These are phyloP conservation scores for Hesperia comma DNA, from an alignment of 2,888 invertebrate species.

Conservation along the genomic window DNA sequence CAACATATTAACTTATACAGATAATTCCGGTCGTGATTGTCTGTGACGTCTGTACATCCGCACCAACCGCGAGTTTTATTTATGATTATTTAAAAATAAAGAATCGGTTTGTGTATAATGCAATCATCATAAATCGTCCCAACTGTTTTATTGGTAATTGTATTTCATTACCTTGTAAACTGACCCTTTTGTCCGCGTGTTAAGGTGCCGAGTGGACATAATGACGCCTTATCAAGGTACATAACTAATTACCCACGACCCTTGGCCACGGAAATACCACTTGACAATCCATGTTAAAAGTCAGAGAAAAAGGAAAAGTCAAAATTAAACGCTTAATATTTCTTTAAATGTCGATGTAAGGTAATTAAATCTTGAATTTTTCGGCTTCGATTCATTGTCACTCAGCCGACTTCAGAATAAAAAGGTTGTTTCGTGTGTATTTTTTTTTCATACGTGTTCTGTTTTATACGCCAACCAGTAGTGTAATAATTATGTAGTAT, in stretches of 20 bases:
- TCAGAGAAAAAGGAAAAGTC: constrained; percentile 36
- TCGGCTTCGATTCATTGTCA: neutral
- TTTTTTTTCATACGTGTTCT: neutral
- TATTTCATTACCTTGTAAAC: constrained; percentile 10
- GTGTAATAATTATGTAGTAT: too few relatives aligned
- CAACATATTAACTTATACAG: too few relatives aligned
- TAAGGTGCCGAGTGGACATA: neutral
- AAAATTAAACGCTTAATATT: constrained; percentile 30
- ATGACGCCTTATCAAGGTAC: constrained; percentile 23
- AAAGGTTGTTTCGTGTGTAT: neutral
- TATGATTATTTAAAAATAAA: neutral
- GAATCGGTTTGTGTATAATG: neutral
- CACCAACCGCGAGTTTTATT: neutral
- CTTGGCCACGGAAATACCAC: constrained; percentile 29
- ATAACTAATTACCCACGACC: constrained; percentile 24
- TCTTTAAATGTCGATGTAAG: constrained; percentile 23
- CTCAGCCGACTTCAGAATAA: neutral
- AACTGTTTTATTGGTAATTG: neutral
- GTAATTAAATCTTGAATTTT: constrained; percentile 15
- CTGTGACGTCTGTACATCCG: too few relatives aligned
- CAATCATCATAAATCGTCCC: constrained; percentile 8
- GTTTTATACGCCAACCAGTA: too few relatives aligned
- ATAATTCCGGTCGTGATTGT: too few relatives aligned
- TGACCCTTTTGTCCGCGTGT: neutral
- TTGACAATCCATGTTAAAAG: constrained; percentile 17